These are phyloP conservation scores for Schlechtendalia chinensis DNA, from an alignment of 1,140 invertebrate genomes.

Conservation along the genomic window DNA sequence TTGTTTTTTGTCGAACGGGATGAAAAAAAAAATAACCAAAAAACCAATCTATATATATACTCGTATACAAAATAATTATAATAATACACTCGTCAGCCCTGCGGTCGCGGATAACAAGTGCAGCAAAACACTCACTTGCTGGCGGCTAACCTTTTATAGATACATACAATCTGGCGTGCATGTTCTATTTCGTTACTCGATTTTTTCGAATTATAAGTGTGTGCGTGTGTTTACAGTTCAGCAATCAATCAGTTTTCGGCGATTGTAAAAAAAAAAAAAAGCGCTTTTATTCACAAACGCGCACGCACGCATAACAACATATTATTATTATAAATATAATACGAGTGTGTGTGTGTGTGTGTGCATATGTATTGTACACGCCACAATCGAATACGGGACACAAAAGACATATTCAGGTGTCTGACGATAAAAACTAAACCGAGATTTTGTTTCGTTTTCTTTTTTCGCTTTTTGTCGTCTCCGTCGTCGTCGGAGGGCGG, in stretches of 20 bases:
- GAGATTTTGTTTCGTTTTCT: neutral
- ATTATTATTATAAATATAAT: constrained; percentile 9
- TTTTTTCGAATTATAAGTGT: no score
- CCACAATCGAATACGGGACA: constrained; percentile 4
- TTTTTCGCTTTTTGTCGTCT: no score
- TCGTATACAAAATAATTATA: constrained; percentile 16
- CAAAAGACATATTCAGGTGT: constrained; percentile 33
- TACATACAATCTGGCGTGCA: no score
- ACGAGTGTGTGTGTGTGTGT: neutral
- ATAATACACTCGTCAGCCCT: constrained; percentile 5
- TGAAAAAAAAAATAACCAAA: neutral
- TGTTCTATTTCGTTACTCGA: no score
- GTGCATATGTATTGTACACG: no score
- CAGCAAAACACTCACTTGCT: no score
- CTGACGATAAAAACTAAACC: constrained; percentile 45
- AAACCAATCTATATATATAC: no score
- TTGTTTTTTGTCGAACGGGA: neutral
- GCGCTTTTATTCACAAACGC: neutral
- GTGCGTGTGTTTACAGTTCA: neutral
- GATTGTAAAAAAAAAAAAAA: constrained; percentile 29
- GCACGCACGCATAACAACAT: neutral
- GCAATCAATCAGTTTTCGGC: constrained; percentile 43
- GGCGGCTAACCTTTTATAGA: no score
- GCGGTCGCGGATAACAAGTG: neutral
- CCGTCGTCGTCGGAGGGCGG: constrained; percentile 28